A percentile compares a stretch with the other conserved stretches of the same genome.
phyloP scores from a whole-genome alignment of 1,140 invertebrate genomes.

The Cydia pomonella region DNA sequence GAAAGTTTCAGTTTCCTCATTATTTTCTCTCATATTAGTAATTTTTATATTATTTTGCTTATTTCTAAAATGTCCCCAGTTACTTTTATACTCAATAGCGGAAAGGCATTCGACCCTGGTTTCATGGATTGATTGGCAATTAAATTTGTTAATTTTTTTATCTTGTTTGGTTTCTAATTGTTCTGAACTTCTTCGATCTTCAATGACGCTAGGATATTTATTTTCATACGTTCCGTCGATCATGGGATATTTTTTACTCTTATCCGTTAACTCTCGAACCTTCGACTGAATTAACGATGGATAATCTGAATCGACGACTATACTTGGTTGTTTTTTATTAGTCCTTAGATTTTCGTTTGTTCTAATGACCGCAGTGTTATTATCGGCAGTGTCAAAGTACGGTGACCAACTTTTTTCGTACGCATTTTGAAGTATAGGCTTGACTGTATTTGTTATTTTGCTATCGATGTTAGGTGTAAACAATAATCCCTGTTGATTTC shows the following conservation, averaged over 20 bases:
- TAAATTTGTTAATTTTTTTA: background rate
- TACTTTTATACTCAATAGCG: background rate
- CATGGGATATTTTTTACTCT: background rate
- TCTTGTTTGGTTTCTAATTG: background rate
- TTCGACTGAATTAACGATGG: background rate
- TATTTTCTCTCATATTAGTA: background rate
- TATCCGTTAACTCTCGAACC: background rate
- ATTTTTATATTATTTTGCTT: background rate
- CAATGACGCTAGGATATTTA: background rate
- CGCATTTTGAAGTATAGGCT: background rate
- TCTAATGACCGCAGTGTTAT: background rate
- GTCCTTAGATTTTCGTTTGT: background rate
- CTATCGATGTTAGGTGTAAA: background rate
- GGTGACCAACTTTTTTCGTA: slow-evolving; percentile 6
- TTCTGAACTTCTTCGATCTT: background rate
- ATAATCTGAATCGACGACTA: background rate
- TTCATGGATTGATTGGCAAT: background rate
- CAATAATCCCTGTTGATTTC: background rate
- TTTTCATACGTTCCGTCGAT: background rate
- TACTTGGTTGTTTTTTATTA: background rate
- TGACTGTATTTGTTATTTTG: background rate
- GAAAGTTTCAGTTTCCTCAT: background rate
- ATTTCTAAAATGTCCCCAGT: background rate
- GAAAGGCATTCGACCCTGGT: background rate
- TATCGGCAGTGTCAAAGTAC: background rate